Percentiles rank a stretch among this genome's conserved stretches.
phyloP scores from a whole-genome alignment of 2,888 invertebrate species.

The Heliconius cydno region DNA sequence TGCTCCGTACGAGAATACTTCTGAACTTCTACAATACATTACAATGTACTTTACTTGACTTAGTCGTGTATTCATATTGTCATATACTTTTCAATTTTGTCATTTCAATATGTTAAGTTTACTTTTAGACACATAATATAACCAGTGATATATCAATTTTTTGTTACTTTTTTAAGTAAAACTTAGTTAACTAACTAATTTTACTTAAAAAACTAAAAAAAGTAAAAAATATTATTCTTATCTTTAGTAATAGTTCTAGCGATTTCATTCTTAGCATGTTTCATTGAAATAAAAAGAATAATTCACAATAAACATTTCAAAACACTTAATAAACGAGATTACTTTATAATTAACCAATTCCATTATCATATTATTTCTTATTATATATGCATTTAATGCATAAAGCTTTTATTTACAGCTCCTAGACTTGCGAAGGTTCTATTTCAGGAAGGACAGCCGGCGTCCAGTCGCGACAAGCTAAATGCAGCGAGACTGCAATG shows the following conservation, averaged over 20 bases:
- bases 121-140: background rate
- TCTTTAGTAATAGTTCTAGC: too few species aligned
- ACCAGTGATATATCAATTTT: too few species aligned
- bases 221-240: too few species aligned
- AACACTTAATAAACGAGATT: background rate
- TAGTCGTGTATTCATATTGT: slow-evolving; percentile 16
- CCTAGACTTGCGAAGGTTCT: slow-evolving; percentile 57
- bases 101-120: background rate
- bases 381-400: background rate
- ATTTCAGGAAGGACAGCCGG: slow-evolving; percentile 63
- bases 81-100: slow-evolving; percentile 9
- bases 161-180: too few species aligned
- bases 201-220: too few species aligned
- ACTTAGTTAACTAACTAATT: too few species aligned
- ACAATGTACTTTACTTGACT: slow-evolving; percentile 20
- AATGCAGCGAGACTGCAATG: slow-evolving; percentile 72
- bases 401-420: slow-evolving; percentile 43
- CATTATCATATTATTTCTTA: background rate
- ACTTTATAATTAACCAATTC: background rate
- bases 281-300: too few species aligned
- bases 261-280: too few species aligned
- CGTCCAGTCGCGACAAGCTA: slow-evolving; percentile 66
- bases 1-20: slow-evolving; percentile 26
- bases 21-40: slow-evolving; percentile 28
- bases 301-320: too few species aligned